Evolutionary conservation across 2,888 invertebrate genomes (phyloP), one percentile per base, ranked within the genome.

Genomic region (Stegana nigrithorax): DNA sequence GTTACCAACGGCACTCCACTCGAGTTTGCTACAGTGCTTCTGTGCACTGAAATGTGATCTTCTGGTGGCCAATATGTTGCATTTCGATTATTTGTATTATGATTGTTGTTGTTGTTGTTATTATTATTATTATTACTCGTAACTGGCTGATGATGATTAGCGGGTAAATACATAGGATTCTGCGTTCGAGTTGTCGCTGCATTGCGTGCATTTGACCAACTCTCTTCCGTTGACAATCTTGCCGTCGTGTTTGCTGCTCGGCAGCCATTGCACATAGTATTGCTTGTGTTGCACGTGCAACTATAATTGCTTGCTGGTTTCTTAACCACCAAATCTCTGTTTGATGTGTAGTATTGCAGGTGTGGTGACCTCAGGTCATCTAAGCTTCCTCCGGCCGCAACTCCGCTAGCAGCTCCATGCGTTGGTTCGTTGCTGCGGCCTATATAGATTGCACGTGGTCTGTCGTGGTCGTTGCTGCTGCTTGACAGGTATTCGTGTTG

Each of bases 401-500:
- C 17, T 25, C 56, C 8, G 44, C 2, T 5, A 42, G 23, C 12
- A 45, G 61, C 57, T 59, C 65, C 45, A 64, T 29, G 19, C 17
- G 72, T 60, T 62, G 64, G 45, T 39, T 14, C 59, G 27, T 42
- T 51, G 44, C 55, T 60, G 44, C 17, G 59, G 32, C 60, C 60
- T 47, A 67, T 59, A 59, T 78, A 76, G 19, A 60, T 44, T 2
- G 44, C 47, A 14, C 58, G 63, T 4, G 59, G 32, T 21, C 60
- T 53, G 57, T 68, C 68, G 5, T 39, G 51, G 36, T 59, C 67
- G 21, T 32, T n/a, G n/a, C n/a, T n/a, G n/a, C n/a, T n/a, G n/a
- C n/a, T n/a, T n/a, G 60, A 27, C 64, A 76, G 71, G 74, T 76
- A 76, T 68, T 81, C 83, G 71, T 80, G 81, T 69, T 77, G 82